A percentile compares a stretch with the other conserved stretches of the same genome.
Evolutionary conservation across 2,888 invertebrate genomes (phyloP).

Genomic region (Scaptomyza flava): DNA sequence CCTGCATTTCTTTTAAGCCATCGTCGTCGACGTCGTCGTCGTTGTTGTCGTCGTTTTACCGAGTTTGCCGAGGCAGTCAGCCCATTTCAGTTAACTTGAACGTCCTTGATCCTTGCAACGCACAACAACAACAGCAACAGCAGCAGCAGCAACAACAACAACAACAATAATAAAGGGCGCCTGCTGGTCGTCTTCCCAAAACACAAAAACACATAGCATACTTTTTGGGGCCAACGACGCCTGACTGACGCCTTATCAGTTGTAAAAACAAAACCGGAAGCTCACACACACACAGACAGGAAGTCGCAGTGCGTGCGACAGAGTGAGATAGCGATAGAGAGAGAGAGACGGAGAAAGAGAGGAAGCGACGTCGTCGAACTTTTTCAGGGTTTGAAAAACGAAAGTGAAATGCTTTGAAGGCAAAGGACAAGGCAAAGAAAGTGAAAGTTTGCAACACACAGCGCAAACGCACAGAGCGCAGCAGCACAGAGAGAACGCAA

Average conservation of each 20-base stretch:
- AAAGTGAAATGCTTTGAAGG: conserved; percentile 75
- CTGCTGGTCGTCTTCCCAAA: conserved; percentile 75
- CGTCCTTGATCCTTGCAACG: conserved; percentile 84
- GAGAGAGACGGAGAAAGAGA: conserved; percentile 22
- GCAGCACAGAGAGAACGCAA: neutral
- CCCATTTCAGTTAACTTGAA: conserved; percentile 78
- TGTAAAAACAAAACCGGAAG: conserved; percentile 81
- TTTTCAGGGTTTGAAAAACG: conserved; percentile 68
- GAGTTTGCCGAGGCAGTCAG: conserved; percentile 40
- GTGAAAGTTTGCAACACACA: conserved; percentile 57
- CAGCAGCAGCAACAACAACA: neutral
- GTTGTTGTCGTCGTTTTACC: conserved; percentile 22
- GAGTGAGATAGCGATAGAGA: conserved; percentile 22
- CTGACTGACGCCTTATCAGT: conserved; percentile 75
- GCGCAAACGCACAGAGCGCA: conserved; percentile 31
- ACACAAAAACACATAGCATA: conserved; percentile 59
- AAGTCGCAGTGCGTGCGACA: conserved; percentile 61
- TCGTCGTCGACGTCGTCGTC: conserved; percentile 5
- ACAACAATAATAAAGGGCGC: conserved; percentile 52
- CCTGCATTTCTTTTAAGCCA: conserved; percentile 68
- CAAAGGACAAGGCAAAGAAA: conserved; percentile 74
- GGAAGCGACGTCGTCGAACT: conserved; percentile 66
- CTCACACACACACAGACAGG: conserved; percentile 75
- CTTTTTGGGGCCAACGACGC: conserved; percentile 62
- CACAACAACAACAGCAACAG: conserved; percentile 23